Evolutionary conservation across 2,888 invertebrate genomes (phyloP).

Genomic region (Tipula confusa): DNA sequence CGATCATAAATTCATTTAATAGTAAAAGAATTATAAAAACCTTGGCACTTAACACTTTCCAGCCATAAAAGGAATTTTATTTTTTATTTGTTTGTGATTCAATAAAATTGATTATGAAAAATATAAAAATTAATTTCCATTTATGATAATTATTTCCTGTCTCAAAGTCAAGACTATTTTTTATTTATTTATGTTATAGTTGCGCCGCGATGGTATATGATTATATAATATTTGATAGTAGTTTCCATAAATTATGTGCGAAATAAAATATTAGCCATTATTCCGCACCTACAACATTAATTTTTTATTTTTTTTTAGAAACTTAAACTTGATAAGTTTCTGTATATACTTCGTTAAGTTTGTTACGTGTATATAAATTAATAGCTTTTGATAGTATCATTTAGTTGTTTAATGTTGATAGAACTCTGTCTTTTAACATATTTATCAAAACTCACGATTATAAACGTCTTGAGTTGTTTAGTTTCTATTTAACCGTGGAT

Average conservation of each 20-base stretch:
- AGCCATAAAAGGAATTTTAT: neutral
- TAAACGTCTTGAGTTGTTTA: neutral
- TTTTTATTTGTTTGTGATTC: neutral
- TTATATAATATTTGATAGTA: neutral
- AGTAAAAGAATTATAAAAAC: neutral
- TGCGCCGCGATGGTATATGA: neutral
- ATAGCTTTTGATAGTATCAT: neutral
- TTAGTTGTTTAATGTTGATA: neutral
- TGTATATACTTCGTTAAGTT: neutral
- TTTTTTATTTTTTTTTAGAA: neutral
- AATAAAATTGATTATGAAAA: neutral
- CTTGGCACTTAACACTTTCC: conserved; percentile 25
- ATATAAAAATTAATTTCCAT: conserved; percentile 20
- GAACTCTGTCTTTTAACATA: neutral
- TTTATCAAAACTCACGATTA: neutral
- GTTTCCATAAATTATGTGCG: neutral
- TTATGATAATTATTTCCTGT: conserved; percentile 20
- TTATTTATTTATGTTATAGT: neutral
- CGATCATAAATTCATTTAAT: neutral
- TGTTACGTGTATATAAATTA: conserved; percentile 13
- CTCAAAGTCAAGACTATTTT: conserved; percentile 14
- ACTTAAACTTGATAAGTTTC: neutral
- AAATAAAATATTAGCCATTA: neutral
- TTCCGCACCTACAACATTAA: neutral
- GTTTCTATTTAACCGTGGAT: neutral